These are phyloP conservation scores for human DNA, from an alignment of 2,113 vertebrate genomes.

Conservation along the genomic window DNA sequence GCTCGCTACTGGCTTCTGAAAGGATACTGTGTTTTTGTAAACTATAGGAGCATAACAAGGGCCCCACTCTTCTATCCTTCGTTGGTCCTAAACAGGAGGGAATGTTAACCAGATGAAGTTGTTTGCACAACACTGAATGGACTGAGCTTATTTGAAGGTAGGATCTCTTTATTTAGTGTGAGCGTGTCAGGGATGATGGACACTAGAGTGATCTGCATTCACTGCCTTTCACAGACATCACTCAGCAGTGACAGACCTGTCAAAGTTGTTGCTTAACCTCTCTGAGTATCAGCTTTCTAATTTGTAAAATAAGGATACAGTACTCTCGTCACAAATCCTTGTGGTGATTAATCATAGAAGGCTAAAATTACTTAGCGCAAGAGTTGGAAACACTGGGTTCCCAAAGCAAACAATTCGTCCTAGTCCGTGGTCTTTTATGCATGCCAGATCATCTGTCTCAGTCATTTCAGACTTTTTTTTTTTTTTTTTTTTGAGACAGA, in stretches of 20 bases:
- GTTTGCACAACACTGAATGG: neutral
- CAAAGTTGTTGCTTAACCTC: neutral
- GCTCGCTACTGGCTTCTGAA: neutral
- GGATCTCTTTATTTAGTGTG: neutral
- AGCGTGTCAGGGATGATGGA: neutral
- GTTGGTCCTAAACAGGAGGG: neutral
- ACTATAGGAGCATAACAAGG: too few species aligned
- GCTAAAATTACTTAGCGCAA: neutral
- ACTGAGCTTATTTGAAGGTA: neutral
- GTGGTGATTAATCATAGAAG: neutral
- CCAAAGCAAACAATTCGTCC: neutral
- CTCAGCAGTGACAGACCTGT: neutral
- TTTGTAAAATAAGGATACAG: neutral
- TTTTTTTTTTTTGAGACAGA: too few species aligned
- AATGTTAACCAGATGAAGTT: neutral
- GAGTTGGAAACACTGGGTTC: neutral
- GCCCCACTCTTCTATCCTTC: neutral
- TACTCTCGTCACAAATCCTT: neutral
- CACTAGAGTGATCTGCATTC: neutral
- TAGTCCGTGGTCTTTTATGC: neutral
- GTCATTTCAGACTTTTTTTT: too few species aligned
- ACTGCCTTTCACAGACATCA: neutral
- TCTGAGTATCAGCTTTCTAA: neutral
- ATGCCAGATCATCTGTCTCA: too few species aligned
- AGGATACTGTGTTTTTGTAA: neutral